Base-by-base conservation (phyloP, 1,140 invertebrate genomes). In the Parasteatoda tepidariorum region DNA sequence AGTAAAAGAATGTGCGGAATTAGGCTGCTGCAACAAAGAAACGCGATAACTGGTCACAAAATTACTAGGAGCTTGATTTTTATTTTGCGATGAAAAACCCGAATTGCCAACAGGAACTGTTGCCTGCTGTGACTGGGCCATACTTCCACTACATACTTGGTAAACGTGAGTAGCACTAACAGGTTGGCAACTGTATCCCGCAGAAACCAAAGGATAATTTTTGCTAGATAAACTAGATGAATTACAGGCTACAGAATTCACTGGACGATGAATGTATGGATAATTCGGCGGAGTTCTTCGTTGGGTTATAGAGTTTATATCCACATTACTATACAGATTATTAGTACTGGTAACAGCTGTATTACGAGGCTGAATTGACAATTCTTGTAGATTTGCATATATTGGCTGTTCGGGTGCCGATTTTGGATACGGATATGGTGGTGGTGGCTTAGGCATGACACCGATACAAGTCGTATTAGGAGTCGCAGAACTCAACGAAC, bases 401-500 rank as follows among this genome's bases (percentile, higher is more conserved):
- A 84, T 78, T 31, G 83, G 73, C 15, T 64, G 31, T 24, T 84
- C 82, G 54, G 79, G 38, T 28, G 57, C 34, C n/a, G n/a, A n/a
- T 28, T 62, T 83, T 33, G 79, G 13, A 33, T 83, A 73, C 31
- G 79, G 68, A 66, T 83, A 83, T 34, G 79, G 79, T 11, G 78
- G 78, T 30, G 79, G 79, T 30, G 67, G 79, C 33, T 73, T 61
- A 30, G 57, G 59, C 9, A 64, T 24, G 2, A 89, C 88, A 82
- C 90, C 87, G 84, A 90, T 91, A 22, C 89, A 88, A 75, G 90
- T 87, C 30, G 91, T 90, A 85, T 90, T 91, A 84, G 90, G 90
- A 88, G 90, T 90, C 87, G 90, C 90, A 0, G 90, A 90, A 86
- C 91, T 91, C 71, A 89, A 88, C 79, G 89, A 89, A 87, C 90